Evolutionary conservation across 2,888 invertebrate species (phyloP).

Genomic region (Diaperis boleti): DNA sequence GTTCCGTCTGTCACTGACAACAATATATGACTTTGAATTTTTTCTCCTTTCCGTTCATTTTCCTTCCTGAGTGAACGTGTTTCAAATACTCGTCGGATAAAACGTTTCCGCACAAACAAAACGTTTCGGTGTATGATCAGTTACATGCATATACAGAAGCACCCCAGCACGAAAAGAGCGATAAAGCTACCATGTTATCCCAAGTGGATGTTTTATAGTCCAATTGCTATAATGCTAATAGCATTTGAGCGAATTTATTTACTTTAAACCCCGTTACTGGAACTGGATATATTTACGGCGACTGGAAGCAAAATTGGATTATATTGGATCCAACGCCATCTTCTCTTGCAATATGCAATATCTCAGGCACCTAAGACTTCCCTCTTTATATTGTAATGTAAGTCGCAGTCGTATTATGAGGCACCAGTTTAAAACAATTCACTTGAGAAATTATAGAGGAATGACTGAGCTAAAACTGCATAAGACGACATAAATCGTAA

Average conservation of each 20-base stretch:
- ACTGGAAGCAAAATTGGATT: slow-evolving; percentile 56
- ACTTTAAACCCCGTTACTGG: slow-evolving; percentile 54
- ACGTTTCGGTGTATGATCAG: slow-evolving; percentile 12
- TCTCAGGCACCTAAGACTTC: slow-evolving; percentile 53
- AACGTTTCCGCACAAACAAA: slow-evolving; percentile 19
- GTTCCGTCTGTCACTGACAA: slow-evolving; percentile 62
- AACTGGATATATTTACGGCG: slow-evolving; percentile 53
- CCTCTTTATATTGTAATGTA: slow-evolving; percentile 34
- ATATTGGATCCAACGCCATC: slow-evolving; percentile 51
- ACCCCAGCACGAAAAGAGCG: slow-evolving; percentile 30
- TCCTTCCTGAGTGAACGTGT: slow-evolving; percentile 39
- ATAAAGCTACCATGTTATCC: slow-evolving; percentile 51
- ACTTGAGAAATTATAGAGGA: slow-evolving; percentile 14
- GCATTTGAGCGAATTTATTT: slow-evolving; percentile 57
- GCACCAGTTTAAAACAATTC: slow-evolving; percentile 8
- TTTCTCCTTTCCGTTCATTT: slow-evolving; percentile 36
- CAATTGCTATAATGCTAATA: slow-evolving; percentile 57
- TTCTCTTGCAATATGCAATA: slow-evolving; percentile 56
- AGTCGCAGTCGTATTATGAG: slow-evolving; percentile 20
- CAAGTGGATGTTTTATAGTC: slow-evolving; percentile 53
- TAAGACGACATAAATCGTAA: not conserved
- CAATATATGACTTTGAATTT: slow-evolving; percentile 56
- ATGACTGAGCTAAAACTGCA: too few relatives aligned
- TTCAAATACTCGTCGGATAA: slow-evolving; percentile 40
- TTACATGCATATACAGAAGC: slow-evolving; percentile 12